These are phyloP conservation scores for Halisarca cf. caerulea DNA, from an alignment of 37 sponge, comb jelly and placozoan species.

Conservation along the genomic window DNA sequence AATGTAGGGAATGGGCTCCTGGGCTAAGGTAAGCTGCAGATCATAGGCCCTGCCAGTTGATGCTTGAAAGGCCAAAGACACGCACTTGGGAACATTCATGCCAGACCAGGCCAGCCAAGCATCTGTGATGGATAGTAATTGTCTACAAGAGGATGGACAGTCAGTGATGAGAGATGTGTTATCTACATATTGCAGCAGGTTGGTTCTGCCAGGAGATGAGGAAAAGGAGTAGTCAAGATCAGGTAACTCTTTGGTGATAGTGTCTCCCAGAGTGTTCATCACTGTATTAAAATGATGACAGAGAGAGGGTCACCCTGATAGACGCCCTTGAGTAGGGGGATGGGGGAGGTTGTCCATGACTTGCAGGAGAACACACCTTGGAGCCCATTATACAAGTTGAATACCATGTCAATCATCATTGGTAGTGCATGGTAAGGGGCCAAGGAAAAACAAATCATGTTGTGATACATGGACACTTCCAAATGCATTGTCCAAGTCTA, in stretches of 20 bases:
- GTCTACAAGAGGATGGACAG: conserved; percentile 9
- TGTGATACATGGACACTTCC: conserved; percentile 34
- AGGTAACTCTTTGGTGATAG: background rate
- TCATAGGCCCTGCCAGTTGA: conserved; percentile 17
- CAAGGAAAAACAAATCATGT: conserved; percentile 1
- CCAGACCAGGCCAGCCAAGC: conserved; percentile 39
- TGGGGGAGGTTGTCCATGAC: background rate
- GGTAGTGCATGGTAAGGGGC: conserved; percentile 19
- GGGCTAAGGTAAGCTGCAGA: background rate
- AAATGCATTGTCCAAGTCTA: conserved; percentile 31
- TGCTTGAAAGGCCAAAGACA: conserved; percentile 11
- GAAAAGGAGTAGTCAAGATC: conserved; percentile 18
- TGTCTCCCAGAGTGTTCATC: conserved; percentile 28
- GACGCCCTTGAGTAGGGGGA: conserved; percentile 12
- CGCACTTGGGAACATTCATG: conserved; percentile 30
- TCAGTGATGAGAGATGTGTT: too few relatives aligned
- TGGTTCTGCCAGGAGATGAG: background rate
- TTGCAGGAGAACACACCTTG: background rate
- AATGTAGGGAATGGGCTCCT: conserved; percentile 12
- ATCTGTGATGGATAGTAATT: background rate
- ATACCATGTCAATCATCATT: background rate
- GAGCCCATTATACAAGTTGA: background rate
- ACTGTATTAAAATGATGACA: conserved; percentile 31
- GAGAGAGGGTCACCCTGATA: conserved; percentile 39
- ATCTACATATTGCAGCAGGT: too few relatives aligned